Conservation (phyloP, 2,888 invertebrate genomes). For the Oxycera nigricornis region DNA sequence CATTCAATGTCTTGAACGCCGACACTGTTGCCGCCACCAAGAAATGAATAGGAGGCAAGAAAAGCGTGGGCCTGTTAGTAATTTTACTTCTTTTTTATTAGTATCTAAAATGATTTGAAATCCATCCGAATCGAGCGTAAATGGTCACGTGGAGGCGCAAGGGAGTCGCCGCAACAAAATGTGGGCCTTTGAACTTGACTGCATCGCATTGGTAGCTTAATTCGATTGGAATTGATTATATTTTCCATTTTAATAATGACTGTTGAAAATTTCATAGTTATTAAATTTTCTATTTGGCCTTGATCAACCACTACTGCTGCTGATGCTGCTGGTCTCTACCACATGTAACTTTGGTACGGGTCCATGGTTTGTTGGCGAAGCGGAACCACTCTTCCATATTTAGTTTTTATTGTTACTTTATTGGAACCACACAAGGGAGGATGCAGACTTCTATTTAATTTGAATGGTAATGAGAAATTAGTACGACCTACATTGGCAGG, state of each 20-base stretch:
- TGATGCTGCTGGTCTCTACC: background rate
- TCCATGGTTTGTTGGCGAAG: background rate
- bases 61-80: conserved; percentile 7
- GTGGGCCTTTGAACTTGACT: conserved; percentile 39
- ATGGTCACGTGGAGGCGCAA: background rate
- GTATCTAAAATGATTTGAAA: background rate
- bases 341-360: too few species aligned
- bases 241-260: background rate
- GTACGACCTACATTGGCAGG: too few species aligned
- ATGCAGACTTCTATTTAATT: background rate
- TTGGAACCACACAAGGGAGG: background rate
- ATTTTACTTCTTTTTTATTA: background rate
- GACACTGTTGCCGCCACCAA: background rate
- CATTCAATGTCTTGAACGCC: background rate
- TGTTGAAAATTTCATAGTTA: background rate
- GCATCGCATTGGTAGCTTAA: background rate
- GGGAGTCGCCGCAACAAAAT: background rate
- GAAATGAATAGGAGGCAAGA: background rate
- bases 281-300: background rate
- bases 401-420: background rate
- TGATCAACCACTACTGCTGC: too few species aligned
- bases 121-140: background rate
- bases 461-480: too few species aligned
- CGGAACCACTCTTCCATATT: background rate
- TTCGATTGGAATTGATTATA: conserved; percentile 37